Evolutionary conservation across 2,113 vertebrate species (phyloP).

Genomic region (Taxidea taxus): DNA sequence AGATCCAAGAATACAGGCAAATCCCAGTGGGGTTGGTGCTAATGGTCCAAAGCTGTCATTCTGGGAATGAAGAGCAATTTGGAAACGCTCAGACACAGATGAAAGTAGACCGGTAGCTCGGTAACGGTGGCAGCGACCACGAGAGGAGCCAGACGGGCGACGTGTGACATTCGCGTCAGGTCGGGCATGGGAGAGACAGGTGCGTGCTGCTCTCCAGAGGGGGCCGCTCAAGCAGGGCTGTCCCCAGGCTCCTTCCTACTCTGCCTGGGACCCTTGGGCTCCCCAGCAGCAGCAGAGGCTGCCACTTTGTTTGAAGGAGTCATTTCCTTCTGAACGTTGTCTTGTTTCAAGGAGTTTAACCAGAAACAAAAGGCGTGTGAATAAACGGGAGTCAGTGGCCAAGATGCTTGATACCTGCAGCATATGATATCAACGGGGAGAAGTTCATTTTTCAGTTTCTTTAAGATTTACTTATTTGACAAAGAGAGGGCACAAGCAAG

Average conservation of each 20-base stretch:
- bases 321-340: background rate
- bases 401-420: accelerated
- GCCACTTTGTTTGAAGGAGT: accelerated
- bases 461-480: background rate
- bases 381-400: background rate
- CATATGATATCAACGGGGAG: background rate
- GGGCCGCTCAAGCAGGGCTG: accelerated
- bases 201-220: accelerated
- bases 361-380: background rate
- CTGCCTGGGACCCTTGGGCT: accelerated
- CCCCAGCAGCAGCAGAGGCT: accelerated
- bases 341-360: background rate
- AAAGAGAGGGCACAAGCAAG: background rate
- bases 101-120: background rate
- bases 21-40: background rate
- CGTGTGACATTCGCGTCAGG: accelerated
- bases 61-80: background rate
- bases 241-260: background rate
- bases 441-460: background rate
- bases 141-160: accelerated
- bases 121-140: accelerated
- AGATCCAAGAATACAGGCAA: background rate
- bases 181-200: background rate
- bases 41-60: background rate
- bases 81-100: background rate